Base-by-base conservation (phyloP, 2,888 invertebrate species). In the Polyommatus iphigenia region DNA sequence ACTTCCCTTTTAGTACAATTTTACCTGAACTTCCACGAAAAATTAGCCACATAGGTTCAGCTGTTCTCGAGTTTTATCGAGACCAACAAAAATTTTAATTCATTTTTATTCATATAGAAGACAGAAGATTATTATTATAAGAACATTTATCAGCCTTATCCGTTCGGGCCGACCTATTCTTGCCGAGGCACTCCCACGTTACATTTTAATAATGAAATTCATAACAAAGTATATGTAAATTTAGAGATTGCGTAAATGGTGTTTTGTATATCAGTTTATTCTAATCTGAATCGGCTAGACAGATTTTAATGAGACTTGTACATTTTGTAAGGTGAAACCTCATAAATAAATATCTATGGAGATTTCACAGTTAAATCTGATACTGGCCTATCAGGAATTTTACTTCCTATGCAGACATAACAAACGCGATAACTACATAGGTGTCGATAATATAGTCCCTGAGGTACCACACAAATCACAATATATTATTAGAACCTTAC, bases 231-330 rank as follows among this genome's bases (percentile, higher is more conserved):
- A 29, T 67, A 67, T 67, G 67, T 67, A 29, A 67, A 67, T 29
- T 4, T 29, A 29, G 62, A 67, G 29, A 67, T 67, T 67, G 15
- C 67, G 18, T 29, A 67, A 67, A 67, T 32, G 67, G 29, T 67
- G 67, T 67, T 67, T 67, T 32, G 32, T 67, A 67, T 67, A 67
- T 67, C 67, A 67, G 67, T 67, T 67, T 67, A 67, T 67, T 67
- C 67, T 67, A 67, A 67, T 67, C 67, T 67, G 29, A 67, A 29
- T 10, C 62, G 67, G 29, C 67, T 32, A 29, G 67, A 67, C 18
- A 67, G 67, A 67, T 67, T 67, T 67, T 67, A 67, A 67, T 32
- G 67, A 67, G 67, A 32, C 29, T 67, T 67, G 67, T 67, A 67
- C 15, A 29, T 67, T 67, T 67, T 67, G 67, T 67, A 29, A 67